Evolutionary conservation across 2,888 invertebrate species (phyloP).

Genomic region (Halictus ligatus): DNA sequence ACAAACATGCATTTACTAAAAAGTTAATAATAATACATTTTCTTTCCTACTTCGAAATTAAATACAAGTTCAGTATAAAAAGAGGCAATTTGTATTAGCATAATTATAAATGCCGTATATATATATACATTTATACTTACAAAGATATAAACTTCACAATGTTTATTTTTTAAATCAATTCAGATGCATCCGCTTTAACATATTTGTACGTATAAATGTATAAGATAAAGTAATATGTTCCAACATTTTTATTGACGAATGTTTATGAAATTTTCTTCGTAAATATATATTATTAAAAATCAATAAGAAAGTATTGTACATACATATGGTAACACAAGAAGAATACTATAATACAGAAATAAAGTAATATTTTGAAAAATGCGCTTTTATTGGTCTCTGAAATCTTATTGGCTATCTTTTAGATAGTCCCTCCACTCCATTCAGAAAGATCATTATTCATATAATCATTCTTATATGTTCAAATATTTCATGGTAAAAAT

Average conservation of each 20-base stretch:
- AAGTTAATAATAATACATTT: neutral
- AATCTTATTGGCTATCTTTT: neutral
- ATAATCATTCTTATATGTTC: neutral
- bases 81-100: neutral
- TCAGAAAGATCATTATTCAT: neutral
- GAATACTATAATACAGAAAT: slow-evolving; percentile 3
- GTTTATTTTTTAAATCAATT: neutral
- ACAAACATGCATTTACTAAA: slow-evolving; percentile 1
- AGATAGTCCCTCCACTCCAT: neutral
- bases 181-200: neutral
- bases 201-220: slow-evolving; percentile 9
- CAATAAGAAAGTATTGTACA: slow-evolving; percentile 4
- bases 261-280: neutral
- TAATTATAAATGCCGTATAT: slow-evolving; percentile 4
- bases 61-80: neutral
- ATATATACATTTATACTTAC: slow-evolving; percentile 8
- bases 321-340: neutral
- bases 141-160: neutral
- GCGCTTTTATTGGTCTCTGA: neutral
- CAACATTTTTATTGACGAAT: slow-evolving; percentile 10
- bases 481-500: neutral
- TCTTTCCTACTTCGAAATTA: neutral
- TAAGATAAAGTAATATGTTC: neutral
- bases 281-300: slow-evolving; percentile 3
- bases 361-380: neutral